phyloP scores from a whole-genome alignment of 1,140 invertebrate genomes.

The Drosophila bocqueti region DNA sequence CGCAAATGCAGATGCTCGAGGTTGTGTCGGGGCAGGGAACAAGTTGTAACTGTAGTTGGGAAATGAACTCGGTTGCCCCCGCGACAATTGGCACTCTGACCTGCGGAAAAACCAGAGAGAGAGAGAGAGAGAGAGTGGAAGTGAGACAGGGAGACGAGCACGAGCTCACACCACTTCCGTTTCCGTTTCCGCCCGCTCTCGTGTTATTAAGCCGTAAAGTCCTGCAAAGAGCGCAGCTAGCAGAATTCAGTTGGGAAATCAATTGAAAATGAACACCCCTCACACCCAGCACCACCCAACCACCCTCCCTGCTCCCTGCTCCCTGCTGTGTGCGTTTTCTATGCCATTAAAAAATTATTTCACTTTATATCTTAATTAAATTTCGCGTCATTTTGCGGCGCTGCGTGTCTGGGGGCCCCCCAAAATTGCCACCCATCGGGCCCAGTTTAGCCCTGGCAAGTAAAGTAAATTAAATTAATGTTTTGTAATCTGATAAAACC shows the following conservation, averaged over 20 bases:
- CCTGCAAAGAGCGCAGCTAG: constrained; percentile 1
- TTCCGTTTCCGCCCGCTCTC: constrained; percentile 29
- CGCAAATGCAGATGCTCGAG: constrained; percentile 40
- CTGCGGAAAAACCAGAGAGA: neutral
- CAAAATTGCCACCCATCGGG: constrained; percentile 19
- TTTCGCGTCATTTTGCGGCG: constrained; percentile 70
- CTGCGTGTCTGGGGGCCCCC: constrained; percentile 42
- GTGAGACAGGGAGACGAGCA: neutral
- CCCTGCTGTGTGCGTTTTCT: constrained; percentile 28
- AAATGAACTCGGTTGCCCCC: constrained; percentile 31
- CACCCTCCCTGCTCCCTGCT: too few species aligned
- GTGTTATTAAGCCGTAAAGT: constrained; percentile 66
- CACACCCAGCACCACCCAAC: neutral
- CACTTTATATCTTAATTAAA: constrained; percentile 80
- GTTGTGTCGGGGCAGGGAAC: constrained; percentile 18
- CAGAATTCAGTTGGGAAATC: constrained; percentile 72
- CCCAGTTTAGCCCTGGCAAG: constrained; percentile 29
- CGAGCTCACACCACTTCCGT: constrained; percentile 60
- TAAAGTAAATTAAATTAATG: constrained; percentile 77
- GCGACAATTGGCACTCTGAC: constrained; percentile 23
- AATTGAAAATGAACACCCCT: constrained; percentile 56
- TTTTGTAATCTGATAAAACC: constrained; percentile 77
- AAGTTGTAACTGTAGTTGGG: constrained; percentile 44
- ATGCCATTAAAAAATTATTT: constrained; percentile 80
- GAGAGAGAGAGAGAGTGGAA: neutral